A percentile compares a stretch with the other conserved stretches of the same genome.
These are phyloP conservation scores for Thaumetopoea pityocampa DNA, from an alignment of 1,140 invertebrate genomes.

Conservation along the genomic window DNA sequence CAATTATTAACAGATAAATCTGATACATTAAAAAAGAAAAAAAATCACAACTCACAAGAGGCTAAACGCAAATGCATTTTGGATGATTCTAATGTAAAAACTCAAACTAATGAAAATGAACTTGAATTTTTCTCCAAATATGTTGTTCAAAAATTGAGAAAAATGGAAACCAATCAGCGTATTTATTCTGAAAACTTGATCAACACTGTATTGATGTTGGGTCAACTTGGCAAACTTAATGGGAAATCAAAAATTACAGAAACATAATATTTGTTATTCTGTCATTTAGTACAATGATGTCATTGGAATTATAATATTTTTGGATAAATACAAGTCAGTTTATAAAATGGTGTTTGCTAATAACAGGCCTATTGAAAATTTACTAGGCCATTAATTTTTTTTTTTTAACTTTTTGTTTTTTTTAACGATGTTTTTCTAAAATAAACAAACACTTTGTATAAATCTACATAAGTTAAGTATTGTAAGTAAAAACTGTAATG, in stretches of 20 bases:
- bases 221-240: slow-evolving; percentile 59
- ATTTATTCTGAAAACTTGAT: slow-evolving; percentile 71
- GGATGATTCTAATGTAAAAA: slow-evolving; percentile 29
- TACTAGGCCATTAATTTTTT: no score
- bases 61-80: slow-evolving; percentile 42
- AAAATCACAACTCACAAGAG: slow-evolving; percentile 38
- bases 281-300: slow-evolving; percentile 3
- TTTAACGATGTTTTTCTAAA: no score
- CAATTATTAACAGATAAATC: no score
- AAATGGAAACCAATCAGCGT: slow-evolving; percentile 67
- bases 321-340: no score
- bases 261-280: slow-evolving; percentile 29
- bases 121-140: slow-evolving; percentile 69
- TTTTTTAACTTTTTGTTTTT: no score
- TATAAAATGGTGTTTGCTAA: no score
- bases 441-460: no score
- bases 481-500: no score
- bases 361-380: no score
- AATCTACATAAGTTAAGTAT: no score
- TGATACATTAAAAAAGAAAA: slow-evolving; percentile 37
- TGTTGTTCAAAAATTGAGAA: slow-evolving; percentile 65
- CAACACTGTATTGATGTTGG: slow-evolving; percentile 66
- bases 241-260: slow-evolving; percentile 62
- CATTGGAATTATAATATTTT: slow-evolving; percentile 7
- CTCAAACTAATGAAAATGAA: slow-evolving; percentile 56